Base-by-base conservation (phyloP, 2,113 vertebrate species). In the Bostrychus sinensis region DNA sequence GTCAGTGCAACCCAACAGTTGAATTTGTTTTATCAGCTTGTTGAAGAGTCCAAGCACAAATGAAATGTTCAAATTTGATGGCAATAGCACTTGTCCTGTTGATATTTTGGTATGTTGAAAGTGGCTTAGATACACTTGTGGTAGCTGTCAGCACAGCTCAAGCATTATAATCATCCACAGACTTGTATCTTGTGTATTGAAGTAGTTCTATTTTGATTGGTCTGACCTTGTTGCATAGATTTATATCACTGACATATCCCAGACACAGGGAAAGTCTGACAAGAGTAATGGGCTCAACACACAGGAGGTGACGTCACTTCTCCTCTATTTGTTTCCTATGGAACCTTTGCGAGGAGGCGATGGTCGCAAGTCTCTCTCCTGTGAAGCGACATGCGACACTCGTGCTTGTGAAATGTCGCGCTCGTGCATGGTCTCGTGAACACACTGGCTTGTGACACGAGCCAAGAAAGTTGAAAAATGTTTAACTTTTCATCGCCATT, bases 161-260 rank as follows among this genome's bases (percentile, higher is more conserved):
- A 62, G 72, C 70, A 62, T 77, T 77, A 86, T 79, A 57, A 72
- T 83, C 64, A 71, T 39, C 37, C 58, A 23, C 53, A 2, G 43
- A 37, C 56, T 59, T n/a, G 56, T 56, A 17, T 67, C 61, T 62
- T 66, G 69, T 34, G 43, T 66, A 46, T 4, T 46, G 65, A 73
- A 66, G 81, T 67, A 53, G 61, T 45, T 32, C 38, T 20, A 51
- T 63, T 58, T 56, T 39, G 75, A 72, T 60, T 66, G 22, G 39
- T 19, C 51, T 70, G 76, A 78, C 73, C 69, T 65, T 55, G 56
- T 54, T 70, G 46, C 41, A 6, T 50, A 60, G 56, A 66, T 57
- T 70, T 32, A 23, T 56, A 64, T 53, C 48, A n/a, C 45, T 63
- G 58, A 73, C 39, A 45, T 32, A 23, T 55, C 58, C 10, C 6